These are phyloP conservation scores for Orius laevigatus DNA, from an alignment of 1,140 invertebrate species.

Conservation along the genomic window DNA sequence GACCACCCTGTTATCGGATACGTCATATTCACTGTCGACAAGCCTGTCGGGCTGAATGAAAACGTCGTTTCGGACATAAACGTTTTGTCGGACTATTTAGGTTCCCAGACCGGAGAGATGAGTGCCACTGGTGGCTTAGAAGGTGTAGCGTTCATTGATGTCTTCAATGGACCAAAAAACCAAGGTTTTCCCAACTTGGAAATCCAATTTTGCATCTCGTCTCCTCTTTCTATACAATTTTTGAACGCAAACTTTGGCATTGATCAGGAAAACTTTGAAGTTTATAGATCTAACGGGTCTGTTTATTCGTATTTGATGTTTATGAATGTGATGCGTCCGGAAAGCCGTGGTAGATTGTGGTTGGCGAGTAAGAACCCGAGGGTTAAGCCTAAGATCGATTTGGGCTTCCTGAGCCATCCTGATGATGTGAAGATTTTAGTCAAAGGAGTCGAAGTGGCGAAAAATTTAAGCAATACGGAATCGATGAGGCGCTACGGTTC, in stretches of 20 bases:
- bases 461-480: constrained; percentile 22
- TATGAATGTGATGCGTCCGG: constrained; percentile 31
- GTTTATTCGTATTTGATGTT: constrained; percentile 26
- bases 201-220: constrained; percentile 22
- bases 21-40: constrained; percentile 19
- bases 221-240: constrained; percentile 17
- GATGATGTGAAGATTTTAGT: constrained; percentile 27
- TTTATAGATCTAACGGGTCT: constrained; percentile 26
- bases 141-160: constrained; percentile 54
- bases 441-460: constrained; percentile 23
- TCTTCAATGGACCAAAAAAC: constrained; percentile 41
- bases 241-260: constrained; percentile 26
- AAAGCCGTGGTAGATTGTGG: constrained; percentile 39
- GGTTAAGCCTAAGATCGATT: constrained; percentile 57
- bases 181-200: constrained; percentile 34
- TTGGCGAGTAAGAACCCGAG: constrained; percentile 41
- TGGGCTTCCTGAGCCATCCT: constrained; percentile 52
- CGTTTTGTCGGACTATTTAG: constrained; percentile 35
- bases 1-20: constrained; percentile 35
- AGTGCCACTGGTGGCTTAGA: constrained; percentile 66
- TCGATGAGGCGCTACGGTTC: constrained; percentile 29
- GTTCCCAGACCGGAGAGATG: constrained; percentile 44
- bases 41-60: constrained; percentile 32
- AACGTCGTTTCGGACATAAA: constrained; percentile 28
- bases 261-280: constrained; percentile 23